Percentiles rank a stretch among this genome's conserved stretches.
These are phyloP conservation scores for Augiades crinisus DNA, from an alignment of 2,888 invertebrate genomes.

Conservation along the genomic window DNA sequence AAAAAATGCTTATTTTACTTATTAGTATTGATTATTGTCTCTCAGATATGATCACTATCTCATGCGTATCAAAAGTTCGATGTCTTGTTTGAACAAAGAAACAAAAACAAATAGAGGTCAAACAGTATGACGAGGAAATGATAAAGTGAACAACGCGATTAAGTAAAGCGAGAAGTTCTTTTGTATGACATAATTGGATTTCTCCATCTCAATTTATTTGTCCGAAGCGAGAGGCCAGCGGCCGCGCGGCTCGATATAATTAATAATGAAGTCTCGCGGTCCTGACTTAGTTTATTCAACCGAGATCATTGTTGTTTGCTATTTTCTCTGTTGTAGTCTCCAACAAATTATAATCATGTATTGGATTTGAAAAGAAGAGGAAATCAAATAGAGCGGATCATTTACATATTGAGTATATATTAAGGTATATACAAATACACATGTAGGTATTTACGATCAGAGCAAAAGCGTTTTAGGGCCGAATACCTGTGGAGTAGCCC, in stretches of 20 bases:
- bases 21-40: no score
- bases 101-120: neutral
- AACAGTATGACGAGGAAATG: neutral
- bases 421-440: no score
- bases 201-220: constrained; percentile 19
- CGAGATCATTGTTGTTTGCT: constrained; percentile 12
- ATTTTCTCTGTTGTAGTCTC: constrained; percentile 13
- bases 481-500: no score
- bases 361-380: no score
- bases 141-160: neutral
- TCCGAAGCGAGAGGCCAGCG: neutral
- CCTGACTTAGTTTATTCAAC: constrained; percentile 15
- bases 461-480: no score
- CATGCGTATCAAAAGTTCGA: no score
- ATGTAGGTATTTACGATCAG: no score
- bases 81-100: no score
- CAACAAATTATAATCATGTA: constrained; percentile 17
- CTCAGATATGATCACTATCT: no score
- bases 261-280: constrained; percentile 17
- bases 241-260: constrained; percentile 15
- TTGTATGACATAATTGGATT: constrained; percentile 16
- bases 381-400: no score
- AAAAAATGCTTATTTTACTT: no score
- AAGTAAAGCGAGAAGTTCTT: constrained; percentile 10
- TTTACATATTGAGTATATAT: no score